phyloP scores from a whole-genome alignment of 2,888 invertebrate genomes.

The Amblyteles armatorius region DNA sequence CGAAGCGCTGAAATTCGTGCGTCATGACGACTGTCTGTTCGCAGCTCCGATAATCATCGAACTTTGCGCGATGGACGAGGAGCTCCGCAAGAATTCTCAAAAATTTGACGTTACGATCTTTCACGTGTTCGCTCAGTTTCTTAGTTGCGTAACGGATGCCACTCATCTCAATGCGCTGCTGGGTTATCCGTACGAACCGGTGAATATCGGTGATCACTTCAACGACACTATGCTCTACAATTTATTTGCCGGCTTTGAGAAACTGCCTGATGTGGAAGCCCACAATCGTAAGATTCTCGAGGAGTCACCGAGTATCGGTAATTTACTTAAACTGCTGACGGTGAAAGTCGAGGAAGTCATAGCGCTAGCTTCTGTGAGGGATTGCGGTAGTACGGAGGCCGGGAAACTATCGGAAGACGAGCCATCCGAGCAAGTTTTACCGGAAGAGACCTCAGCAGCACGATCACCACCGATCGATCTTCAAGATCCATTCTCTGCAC shows the following conservation, averaged over 20 bases:
- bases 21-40: conserved; percentile 87
- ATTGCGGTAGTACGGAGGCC: too few species aligned
- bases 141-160: conserved; percentile 87
- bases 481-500: too few species aligned
- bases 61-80: conserved; percentile 87
- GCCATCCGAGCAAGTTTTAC: not conserved
- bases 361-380: too few species aligned
- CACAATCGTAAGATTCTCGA: conserved; percentile 84
- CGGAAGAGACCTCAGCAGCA: not conserved
- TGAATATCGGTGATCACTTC: conserved; percentile 88
- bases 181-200: conserved; percentile 86
- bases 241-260: conserved; percentile 87
- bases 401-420: not conserved
- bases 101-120: conserved; percentile 87
- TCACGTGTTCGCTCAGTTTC: conserved; percentile 89
- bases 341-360: conserved; percentile 68
- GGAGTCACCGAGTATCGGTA: conserved; percentile 79
- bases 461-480: too few species aligned
- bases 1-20: conserved; percentile 86
- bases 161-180: conserved; percentile 89
- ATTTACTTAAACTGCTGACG: conserved; percentile 76
- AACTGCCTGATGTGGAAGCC: conserved; percentile 85
- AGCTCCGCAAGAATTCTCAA: conserved; percentile 86
- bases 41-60: conserved; percentile 87
- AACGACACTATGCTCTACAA: conserved; percentile 91